phyloP scores from a whole-genome alignment of 2,888 invertebrate genomes.

The Eubasilissa splendida region DNA sequence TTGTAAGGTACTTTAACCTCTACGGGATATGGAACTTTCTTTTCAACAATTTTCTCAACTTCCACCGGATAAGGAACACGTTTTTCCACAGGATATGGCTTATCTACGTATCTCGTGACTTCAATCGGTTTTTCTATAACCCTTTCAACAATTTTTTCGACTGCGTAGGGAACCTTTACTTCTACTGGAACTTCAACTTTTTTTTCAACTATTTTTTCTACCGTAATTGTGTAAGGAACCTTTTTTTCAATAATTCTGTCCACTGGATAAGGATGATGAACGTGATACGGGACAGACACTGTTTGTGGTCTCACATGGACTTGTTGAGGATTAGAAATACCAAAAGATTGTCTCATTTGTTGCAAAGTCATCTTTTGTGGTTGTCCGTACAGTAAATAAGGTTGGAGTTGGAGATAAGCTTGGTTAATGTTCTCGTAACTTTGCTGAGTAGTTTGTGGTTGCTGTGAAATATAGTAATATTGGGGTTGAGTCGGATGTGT shows the following conservation, averaged over 20 bases:
- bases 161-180: slow-evolving; percentile 63
- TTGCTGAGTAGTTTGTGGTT: slow-evolving; percentile 53
- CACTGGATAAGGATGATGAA: no score
- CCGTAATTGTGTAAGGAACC: slow-evolving; percentile 64
- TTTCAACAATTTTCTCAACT: slow-evolving; percentile 66
- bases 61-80: slow-evolving; percentile 74
- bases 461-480: slow-evolving; percentile 61
- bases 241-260: slow-evolving; percentile 62
- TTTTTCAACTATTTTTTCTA: slow-evolving; percentile 64
- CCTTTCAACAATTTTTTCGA: slow-evolving; percentile 67
- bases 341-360: slow-evolving; percentile 18
- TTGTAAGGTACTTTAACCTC: slow-evolving; percentile 63
- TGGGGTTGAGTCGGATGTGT: slow-evolving; percentile 59
- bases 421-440: slow-evolving; percentile 13
- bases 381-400: slow-evolving; percentile 24
- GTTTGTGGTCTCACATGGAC: no score
- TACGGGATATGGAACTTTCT: slow-evolving; percentile 69
- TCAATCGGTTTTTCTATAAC: slow-evolving; percentile 71
- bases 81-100: slow-evolving; percentile 73
- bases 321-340: background rate
- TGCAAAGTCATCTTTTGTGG: slow-evolving; percentile 23
- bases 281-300: no score
- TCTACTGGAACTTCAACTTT: slow-evolving; percentile 68
- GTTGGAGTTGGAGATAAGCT: slow-evolving; percentile 24
- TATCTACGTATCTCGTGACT: slow-evolving; percentile 68